Evolutionary conservation across 2,113 vertebrate species (phyloP), one percentile per base, ranked within the genome.

Genomic region (Antennarius striatus): DNA sequence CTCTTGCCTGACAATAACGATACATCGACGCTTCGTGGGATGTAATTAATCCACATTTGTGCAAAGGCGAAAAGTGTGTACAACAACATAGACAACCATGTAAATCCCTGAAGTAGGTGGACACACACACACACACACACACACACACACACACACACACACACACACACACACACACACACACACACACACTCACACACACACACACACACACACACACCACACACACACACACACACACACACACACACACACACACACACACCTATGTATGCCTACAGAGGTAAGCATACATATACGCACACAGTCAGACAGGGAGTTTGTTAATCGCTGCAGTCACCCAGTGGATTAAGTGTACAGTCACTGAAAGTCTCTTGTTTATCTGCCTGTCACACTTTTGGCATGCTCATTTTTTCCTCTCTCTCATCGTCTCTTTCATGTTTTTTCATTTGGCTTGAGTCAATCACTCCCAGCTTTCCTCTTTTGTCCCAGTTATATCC

Each of bases 321-420:
- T 69, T 77, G 56, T 65, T 71, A 36, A 3, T 36, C 32, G 32
- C 32, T 36, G 32, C 54, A 75, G 59, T 52, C 63, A 71, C 72
- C 49, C 47, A 17, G 79, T 63, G 77, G 71, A 73, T 57, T 81
- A 56, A 81, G 65, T 65, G 68, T 52, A 64, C 17, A 28, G 68
- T 58, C 29, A 51, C 59, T 71, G 46, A 71, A 68, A 78, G 46
- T n/a, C 72, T 67, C 61, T 80, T 72, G 59, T 80, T 85, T 83
- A 47, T 77, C 69, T 74, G 61, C 64, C 68, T 71, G 60, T 60
- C 61, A 55, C 57, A 45, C 68, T 66, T 77, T 77, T 72, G 50
- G 10, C 16, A 13, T 6, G 2, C 60, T 62, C 17, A 13, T 13
- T 50, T 29, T 29, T n/a, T 12, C 9, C 42, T 3, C 36, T 36